Evolutionary conservation across 2,888 invertebrate genomes (phyloP), one percentile per base, ranked within the genome.

Genomic region (Diachrysia chrysitis): DNA sequence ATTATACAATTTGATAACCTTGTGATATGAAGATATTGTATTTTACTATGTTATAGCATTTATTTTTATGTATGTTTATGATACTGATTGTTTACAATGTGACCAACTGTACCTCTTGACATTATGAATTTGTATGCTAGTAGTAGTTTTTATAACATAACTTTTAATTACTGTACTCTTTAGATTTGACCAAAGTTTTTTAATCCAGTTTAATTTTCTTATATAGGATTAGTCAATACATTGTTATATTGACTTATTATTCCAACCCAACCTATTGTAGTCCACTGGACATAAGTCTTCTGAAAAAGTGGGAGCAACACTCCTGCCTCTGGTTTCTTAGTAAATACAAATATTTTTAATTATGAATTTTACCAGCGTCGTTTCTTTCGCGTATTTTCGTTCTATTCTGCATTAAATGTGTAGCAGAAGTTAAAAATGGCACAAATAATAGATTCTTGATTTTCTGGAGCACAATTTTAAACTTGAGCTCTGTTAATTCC

Each of bases 11-110:
- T 82, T 83, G 61, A 77, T 72, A 83, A 81, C 81, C 77, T 84
- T 87, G 87, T 87, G 88, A 88, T 88, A 87, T 77, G 76, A 80
- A 82, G 75, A 82, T 82, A 82, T 84, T 83, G 79, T 87, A 86
- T 82, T 85, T 79, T 82, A 79, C 78, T 81, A 83, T 71, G 72
- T 73, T 85, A 78, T 73, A 83, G 76, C 80, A 76, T 83, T 82
- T 83, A 82, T 75, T 78, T 84, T 82, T 83, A 81, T 75, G 81
- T 81, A 77, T 63, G 65, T 81, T 76, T 81, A 79, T 51, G 67
- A 73, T 71, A 73, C 70, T 80, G 55, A 70, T 55, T 83, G 72
- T 87, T 80, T 85, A 82, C 74, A 82, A 78, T 79, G 81, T 84
- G 87, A 87, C 86, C 83, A 83, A 74, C 71, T 84, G 71, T 86